A percentile compares a stretch with the other conserved stretches of the same genome.
These are phyloP conservation scores for Aptenodytes patagonicus DNA, from an alignment of 2,113 vertebrate genomes.

Conservation along the genomic window DNA sequence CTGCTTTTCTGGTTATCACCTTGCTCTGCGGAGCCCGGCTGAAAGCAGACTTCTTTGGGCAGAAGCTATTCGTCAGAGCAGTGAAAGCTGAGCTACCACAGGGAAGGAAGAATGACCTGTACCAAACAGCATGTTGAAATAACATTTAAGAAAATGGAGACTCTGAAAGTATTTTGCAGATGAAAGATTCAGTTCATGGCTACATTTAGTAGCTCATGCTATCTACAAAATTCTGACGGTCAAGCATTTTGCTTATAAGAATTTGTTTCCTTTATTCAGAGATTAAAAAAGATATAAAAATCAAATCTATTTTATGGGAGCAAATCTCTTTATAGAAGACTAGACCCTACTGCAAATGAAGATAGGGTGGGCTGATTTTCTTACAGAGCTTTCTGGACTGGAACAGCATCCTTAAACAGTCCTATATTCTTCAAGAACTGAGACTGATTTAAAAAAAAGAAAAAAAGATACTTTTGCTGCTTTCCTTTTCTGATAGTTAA, in stretches of 20 bases:
- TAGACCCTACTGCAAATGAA: not conserved
- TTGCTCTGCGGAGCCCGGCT: not conserved
- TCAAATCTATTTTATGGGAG: not conserved
- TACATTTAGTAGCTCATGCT: not conserved
- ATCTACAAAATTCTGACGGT: not conserved
- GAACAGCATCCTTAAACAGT: not conserved
- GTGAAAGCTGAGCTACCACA: not conserved
- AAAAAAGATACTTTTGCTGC: not conserved
- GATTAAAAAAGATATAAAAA: not conserved
- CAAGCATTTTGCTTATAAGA: not conserved
- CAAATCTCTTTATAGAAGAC: not conserved
- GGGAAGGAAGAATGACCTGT: not conserved
- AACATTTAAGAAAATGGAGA: not conserved
- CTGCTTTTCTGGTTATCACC: not conserved
- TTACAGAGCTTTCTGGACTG: not conserved
- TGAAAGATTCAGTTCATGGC: not conserved
- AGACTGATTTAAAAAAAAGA: not conserved
- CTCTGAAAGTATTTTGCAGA: not conserved
- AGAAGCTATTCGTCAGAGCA: not conserved
- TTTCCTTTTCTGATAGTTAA: not conserved
- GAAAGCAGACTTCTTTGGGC: not conserved
- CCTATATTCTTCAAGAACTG: not conserved
- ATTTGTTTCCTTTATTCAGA: not conserved
- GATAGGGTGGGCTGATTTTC: not conserved
- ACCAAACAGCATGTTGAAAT: not conserved